Evolutionary conservation across 37 sponge, comb jelly and placozoan genomes (phyloP).

Genomic region (Ephydatia muelleri): DNA sequence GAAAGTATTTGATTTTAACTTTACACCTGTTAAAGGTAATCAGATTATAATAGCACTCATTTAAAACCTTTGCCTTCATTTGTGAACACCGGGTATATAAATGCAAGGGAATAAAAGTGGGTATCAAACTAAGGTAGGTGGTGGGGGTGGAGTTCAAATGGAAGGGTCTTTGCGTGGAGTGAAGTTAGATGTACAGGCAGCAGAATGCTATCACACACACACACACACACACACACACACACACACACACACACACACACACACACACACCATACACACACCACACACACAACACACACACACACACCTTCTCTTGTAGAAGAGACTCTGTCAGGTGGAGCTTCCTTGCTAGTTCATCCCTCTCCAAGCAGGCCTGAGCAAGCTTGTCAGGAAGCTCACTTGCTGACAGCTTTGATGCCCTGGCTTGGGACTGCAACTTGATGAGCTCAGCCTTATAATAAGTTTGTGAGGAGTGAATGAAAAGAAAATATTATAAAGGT

Average conservation of each 20-base stretch:
- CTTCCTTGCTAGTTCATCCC: constrained; percentile 47
- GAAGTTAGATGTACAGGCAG: no score
- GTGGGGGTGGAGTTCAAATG: background rate
- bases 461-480: background rate
- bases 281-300: no score
- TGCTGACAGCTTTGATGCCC: constrained; percentile 18
- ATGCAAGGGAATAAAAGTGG: background rate
- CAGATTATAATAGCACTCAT: no score
- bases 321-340: constrained; percentile 39
- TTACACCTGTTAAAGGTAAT: no score
- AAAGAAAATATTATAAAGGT: background rate
- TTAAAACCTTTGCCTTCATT: no score
- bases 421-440: constrained; percentile 37
- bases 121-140: constrained; percentile 34
- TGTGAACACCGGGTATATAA: background rate
- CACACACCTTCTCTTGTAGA: constrained; percentile 39
- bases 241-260: no score
- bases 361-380: constrained; percentile 34
- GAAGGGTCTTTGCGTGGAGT: constrained; percentile 25
- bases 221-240: no score
- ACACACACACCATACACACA: no score
- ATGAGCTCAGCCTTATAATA: background rate
- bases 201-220: no score
- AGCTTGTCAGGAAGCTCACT: constrained; percentile 39
- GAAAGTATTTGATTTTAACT: no score